Percentiles rank a stretch among this genome's conserved stretches.
Evolutionary conservation across 2,888 invertebrate genomes (phyloP).

Genomic region (Nowickia ferox): DNA sequence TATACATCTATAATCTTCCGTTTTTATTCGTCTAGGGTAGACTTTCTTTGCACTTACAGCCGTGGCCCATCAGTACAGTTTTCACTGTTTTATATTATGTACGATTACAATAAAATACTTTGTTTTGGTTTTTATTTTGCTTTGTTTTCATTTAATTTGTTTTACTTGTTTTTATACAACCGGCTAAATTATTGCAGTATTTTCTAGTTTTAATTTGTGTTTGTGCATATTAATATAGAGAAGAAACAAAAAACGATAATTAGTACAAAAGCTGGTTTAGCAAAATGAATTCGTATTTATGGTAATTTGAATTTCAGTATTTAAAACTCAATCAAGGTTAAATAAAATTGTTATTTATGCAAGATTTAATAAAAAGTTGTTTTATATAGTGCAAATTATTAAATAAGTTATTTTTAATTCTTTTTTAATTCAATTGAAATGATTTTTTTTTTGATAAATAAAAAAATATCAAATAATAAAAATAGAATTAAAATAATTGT

Average conservation of each 20-base stretch:
- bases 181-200: conserved; percentile 43
- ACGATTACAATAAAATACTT: background rate
- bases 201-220: conserved; percentile 14
- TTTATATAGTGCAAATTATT: background rate
- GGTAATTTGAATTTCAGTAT: conserved; percentile 20
- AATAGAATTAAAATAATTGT: background rate
- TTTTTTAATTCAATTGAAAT: background rate
- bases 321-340: conserved; percentile 22
- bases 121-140: conserved; percentile 18
- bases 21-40: too few relatives aligned
- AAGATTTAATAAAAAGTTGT: background rate
- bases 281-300: conserved; percentile 37
- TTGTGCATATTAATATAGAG: conserved; percentile 10
- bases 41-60: too few relatives aligned
- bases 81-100: too few relatives aligned
- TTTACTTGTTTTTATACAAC: conserved; percentile 18
- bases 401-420: background rate
- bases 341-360: background rate
- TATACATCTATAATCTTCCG: too few relatives aligned
- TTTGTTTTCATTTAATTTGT: conserved; percentile 6
- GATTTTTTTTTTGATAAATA: background rate
- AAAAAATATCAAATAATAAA: background rate
- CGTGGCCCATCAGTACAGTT: too few relatives aligned
- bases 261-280: background rate
- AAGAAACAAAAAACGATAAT: background rate